Conservation (phyloP, 23 tunicate species). For the Clavelina lepadiformis region DNA sequence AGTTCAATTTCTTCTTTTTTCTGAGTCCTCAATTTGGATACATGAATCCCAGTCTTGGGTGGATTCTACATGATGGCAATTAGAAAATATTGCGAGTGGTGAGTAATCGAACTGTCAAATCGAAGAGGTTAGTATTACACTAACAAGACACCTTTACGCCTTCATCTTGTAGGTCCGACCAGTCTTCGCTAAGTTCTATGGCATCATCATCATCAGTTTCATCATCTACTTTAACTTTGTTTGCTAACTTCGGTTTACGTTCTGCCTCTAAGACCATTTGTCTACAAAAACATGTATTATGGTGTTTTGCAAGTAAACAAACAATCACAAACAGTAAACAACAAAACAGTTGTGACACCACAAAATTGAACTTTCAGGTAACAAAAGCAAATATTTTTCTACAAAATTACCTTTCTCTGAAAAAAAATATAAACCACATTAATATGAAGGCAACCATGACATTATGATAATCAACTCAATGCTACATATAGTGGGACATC, state of each 20-base stretch:
- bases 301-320: too few relatives aligned
- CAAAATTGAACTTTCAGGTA: too few relatives aligned
- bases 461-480: too few relatives aligned
- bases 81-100: not conserved
- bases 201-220: constrained; percentile 63
- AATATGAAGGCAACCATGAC: too few relatives aligned
- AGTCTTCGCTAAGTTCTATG: constrained; percentile 64
- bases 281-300: too few relatives aligned
- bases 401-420: too few relatives aligned
- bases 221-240: not conserved
- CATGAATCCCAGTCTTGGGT: constrained; percentile 66
- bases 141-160: constrained; percentile 60
- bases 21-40: constrained; percentile 9
- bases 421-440: too few relatives aligned
- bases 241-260: not conserved
- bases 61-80: constrained; percentile 49
- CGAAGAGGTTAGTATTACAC: not conserved
- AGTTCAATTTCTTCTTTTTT: constrained; percentile 80
- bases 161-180: constrained; percentile 41
- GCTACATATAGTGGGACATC: too few relatives aligned
- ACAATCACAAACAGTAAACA: too few relatives aligned
- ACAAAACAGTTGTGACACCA: too few relatives aligned
- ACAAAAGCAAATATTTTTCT: too few relatives aligned
- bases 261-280: constrained; percentile 4
- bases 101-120: not conserved